Evolutionary conservation across 2,113 vertebrate genomes (phyloP), one percentile per base, ranked within the genome.

Genomic region (Scortum barcoo): DNA sequence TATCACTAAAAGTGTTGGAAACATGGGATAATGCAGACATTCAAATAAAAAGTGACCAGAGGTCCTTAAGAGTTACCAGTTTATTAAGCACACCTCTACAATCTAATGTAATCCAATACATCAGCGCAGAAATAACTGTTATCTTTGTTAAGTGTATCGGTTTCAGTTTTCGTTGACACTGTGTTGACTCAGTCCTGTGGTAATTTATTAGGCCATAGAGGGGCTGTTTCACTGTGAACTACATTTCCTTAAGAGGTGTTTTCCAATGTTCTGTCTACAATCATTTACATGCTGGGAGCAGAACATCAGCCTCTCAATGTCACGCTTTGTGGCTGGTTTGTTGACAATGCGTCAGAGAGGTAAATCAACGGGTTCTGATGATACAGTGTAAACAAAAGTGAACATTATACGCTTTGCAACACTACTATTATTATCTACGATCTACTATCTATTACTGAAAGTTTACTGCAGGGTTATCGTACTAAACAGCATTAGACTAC

Each of bases 181-280:
- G 53, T 70, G 56, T 77, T 65, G 66, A 65, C 36, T 83, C 72
- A 36, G 48, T 24, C 33, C 56, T 1, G 9, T 7, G 42, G 14
- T 50, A 46, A 40, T 80, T 72, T 67, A 83, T 65, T n/a, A 24
- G 65, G 36, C 12, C 78, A 60, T 78, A 28, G 65, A 61, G 50
- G 42, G 1, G 44, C 75, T 17, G 44, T 46, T 71, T 58, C 28
- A 24, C 22, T 24, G 13, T 40, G 46, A 81, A 78, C 74, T 56
- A 65, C 38, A 33, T 70, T 71, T 62, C 71, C 62, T 74, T 42
- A 78, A 71, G 51, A 85, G 70, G 70, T 46, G 56, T 56, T 75
- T 62, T 69, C 40, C 53, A 38, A 71, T 46, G 46, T 71, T 61
- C 42, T 26, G 46, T 36, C 33, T 12, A 61, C 53, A 83, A 12